Percentiles rank a stretch among this genome's conserved stretches.
phyloP scores from a whole-genome alignment of 2,888 invertebrate species.

The Nomada hirtipes region DNA sequence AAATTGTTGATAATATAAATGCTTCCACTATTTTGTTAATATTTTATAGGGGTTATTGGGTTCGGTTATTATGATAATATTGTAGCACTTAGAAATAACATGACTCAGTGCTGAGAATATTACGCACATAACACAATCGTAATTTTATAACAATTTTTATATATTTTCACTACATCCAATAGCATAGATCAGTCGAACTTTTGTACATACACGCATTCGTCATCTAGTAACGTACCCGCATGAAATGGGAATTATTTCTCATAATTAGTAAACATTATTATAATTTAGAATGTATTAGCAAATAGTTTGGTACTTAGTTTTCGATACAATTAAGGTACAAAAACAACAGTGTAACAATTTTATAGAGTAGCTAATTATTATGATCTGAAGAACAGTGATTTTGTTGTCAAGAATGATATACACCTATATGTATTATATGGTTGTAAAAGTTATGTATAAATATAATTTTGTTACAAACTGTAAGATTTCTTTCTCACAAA shows the following conservation, averaged over 20 bases:
- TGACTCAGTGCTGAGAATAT: constrained; percentile 5
- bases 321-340: constrained; percentile 19
- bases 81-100: constrained; percentile 9
- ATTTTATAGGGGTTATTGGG: constrained; percentile 6
- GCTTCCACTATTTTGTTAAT: constrained; percentile 29
- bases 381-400: constrained; percentile 41
- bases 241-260: constrained; percentile 6
- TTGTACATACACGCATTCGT: constrained; percentile 22
- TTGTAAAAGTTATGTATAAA: constrained; percentile 59
- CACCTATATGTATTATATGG: constrained; percentile 38
- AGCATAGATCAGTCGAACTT: constrained; percentile 32
- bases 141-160: constrained; percentile 33
- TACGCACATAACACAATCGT: constrained; percentile 3
- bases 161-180: constrained; percentile 20
- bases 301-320: constrained; percentile 30
- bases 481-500: constrained; percentile 7
- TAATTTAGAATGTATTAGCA: constrained; percentile 16
- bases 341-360: constrained; percentile 26
- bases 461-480: constrained; percentile 56
- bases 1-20: constrained; percentile 15
- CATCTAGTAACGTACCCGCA: constrained; percentile 8
- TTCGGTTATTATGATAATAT: not conserved
- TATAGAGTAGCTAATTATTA: constrained; percentile 24
- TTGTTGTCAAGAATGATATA: constrained; percentile 39
- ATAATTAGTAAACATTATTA: not conserved